Conservation (phyloP, 2,113 vertebrate species). For the Condylura cristata region DNA sequence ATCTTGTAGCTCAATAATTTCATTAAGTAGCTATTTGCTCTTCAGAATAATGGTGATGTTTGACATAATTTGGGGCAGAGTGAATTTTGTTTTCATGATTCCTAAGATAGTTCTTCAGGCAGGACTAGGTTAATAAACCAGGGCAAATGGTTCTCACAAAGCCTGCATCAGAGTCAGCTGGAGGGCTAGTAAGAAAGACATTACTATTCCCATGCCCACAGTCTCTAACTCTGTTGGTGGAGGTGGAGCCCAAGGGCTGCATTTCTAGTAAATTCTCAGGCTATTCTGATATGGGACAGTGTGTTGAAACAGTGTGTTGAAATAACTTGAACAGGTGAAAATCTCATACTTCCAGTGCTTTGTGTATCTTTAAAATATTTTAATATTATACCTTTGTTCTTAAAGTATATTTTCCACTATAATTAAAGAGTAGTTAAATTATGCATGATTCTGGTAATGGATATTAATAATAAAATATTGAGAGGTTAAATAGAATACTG, state of each 20-base stretch:
- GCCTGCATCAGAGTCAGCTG: neutral
- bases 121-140: neutral
- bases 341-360: neutral
- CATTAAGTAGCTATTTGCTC: conserved; percentile 29
- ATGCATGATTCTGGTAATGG: conserved; percentile 24
- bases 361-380: neutral
- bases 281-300: neutral
- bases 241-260: neutral
- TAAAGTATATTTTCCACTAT: neutral
- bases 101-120: neutral
- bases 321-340: neutral
- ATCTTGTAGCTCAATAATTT: neutral
- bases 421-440: conserved; percentile 39
- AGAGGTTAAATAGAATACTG: conserved; percentile 15
- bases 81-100: conserved; percentile 30
- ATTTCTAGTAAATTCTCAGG: neutral
- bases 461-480: conserved; percentile 32
- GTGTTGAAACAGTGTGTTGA: neutral
- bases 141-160: neutral
- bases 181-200: neutral
- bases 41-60: neutral
- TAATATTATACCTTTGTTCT: neutral
- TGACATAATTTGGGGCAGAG: neutral
- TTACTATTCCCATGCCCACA: neutral
- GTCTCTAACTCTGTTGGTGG: neutral